Evolutionary conservation across 2,888 invertebrate species (phyloP).

Genomic region (Ommatoiulus sabulosus): DNA sequence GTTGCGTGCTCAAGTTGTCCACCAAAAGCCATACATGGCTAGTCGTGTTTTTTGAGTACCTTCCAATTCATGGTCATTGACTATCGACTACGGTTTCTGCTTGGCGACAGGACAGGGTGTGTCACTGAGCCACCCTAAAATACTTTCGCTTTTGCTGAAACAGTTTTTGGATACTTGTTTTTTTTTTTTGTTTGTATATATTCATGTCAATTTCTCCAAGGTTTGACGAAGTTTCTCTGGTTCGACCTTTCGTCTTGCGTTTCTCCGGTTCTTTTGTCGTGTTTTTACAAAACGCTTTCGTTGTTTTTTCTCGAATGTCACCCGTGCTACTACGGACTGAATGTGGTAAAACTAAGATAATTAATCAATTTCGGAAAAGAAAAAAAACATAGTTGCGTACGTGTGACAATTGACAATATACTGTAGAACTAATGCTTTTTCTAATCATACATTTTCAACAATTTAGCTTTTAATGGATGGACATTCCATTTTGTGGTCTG

Average conservation of each 20-base stretch:
- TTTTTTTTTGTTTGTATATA: neutral
- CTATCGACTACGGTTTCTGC: neutral
- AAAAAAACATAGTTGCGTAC: neutral
- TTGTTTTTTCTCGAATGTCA: neutral
- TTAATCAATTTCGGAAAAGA: neutral
- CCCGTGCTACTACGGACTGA: neutral
- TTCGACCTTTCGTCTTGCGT: neutral
- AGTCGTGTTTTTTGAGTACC: neutral
- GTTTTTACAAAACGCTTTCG: slow-evolving; percentile 4
- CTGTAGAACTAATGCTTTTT: neutral
- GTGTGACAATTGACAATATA: neutral
- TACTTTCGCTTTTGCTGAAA: slow-evolving; percentile 20
- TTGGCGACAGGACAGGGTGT: slow-evolving; percentile 17
- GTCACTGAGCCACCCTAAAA: slow-evolving; percentile 24
- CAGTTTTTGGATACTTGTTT: neutral
- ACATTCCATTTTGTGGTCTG: neutral
- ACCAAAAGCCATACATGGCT: neutral
- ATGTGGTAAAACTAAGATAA: neutral
- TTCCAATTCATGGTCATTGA: slow-evolving; percentile 13
- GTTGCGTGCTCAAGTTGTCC: neutral
- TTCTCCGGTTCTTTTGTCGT: neutral
- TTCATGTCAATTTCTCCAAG: slow-evolving; percentile 14
- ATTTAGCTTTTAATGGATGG: neutral
- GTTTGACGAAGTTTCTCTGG: neutral
- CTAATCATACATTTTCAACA: neutral